Evolutionary conservation across 1,140 invertebrate species (phyloP).

Genomic region (Bilobella aurantiaca): DNA sequence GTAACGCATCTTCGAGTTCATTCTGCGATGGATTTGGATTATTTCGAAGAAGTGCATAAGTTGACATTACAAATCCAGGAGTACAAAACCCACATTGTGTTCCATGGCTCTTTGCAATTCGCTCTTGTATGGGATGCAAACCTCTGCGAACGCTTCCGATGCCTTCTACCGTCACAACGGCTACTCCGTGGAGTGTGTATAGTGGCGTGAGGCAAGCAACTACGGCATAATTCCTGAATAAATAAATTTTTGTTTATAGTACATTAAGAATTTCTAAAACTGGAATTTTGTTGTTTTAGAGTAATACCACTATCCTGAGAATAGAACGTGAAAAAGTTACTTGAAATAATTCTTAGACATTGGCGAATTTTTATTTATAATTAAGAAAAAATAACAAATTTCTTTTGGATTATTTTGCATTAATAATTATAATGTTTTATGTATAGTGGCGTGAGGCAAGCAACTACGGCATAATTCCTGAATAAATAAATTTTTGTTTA

Average conservation of each 20-base stretch:
- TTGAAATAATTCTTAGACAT: no score
- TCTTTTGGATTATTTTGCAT: no score
- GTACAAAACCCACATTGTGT: constrained; percentile 42
- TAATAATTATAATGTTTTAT: no score
- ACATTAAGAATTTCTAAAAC: no score
- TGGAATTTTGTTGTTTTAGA: no score
- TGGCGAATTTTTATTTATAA: no score
- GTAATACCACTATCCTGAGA: no score
- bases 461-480: constrained; percentile 80
- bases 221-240: constrained; percentile 65
- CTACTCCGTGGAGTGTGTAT: constrained; percentile 67
- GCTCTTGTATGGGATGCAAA: constrained; percentile 40
- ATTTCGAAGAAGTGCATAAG: constrained; percentile 37
- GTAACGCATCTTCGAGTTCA: constrained; percentile 70
- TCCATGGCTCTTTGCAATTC: constrained; percentile 38
- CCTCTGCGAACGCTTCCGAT: constrained; percentile 39
- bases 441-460: constrained; percentile 73
- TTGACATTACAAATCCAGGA: constrained; percentile 41
- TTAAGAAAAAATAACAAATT: no score
- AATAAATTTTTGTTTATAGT: constrained; percentile 6
- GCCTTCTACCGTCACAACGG: constrained; percentile 79
- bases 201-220: constrained; percentile 81
- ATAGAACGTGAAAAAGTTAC: no score
- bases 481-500: constrained; percentile 2
- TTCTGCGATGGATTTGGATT: constrained; percentile 49